phyloP scores from a whole-genome alignment of 1,140 invertebrate species.

The Arctopsyche grandis region DNA sequence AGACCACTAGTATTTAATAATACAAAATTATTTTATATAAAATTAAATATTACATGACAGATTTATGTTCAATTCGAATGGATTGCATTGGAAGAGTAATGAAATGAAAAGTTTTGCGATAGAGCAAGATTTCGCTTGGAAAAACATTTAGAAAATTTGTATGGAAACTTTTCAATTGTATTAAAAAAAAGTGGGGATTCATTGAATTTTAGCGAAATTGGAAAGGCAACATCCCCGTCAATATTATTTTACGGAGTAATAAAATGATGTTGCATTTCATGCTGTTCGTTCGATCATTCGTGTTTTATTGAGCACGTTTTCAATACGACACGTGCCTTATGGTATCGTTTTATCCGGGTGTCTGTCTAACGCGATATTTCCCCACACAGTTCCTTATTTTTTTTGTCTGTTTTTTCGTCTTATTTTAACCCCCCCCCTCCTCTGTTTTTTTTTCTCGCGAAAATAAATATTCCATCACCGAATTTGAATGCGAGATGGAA shows the following conservation, averaged over 20 bases:
- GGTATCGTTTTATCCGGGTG: background rate
- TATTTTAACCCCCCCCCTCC: too few relatives aligned
- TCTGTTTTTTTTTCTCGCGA: background rate
- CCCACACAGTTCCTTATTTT: background rate
- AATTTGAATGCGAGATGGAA: background rate
- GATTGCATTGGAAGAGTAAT: too few relatives aligned
- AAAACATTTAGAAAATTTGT: too few relatives aligned
- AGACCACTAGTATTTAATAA: too few relatives aligned
- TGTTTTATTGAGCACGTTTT: conserved; percentile 20
- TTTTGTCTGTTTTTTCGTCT: background rate
- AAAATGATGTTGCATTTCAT: conserved; percentile 22
- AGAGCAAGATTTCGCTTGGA: too few relatives aligned
- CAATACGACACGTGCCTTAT: conserved; percentile 23
- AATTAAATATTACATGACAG: too few relatives aligned
- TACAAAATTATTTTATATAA: too few relatives aligned
- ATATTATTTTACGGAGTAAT: conserved; percentile 15
- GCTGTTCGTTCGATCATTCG: conserved; percentile 13
- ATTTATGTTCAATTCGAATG: too few relatives aligned
- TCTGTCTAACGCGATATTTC: conserved; percentile 16
- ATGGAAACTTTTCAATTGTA: too few relatives aligned
- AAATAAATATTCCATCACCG: conserved; percentile 11
- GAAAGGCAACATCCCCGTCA: background rate
- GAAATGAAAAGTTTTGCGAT: too few relatives aligned
- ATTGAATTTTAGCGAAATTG: background rate
- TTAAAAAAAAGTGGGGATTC: too few relatives aligned